A percentile compares a stretch with the other conserved stretches of the same genome.
Conservation (phyloP, 2,113 vertebrate species). For the Craseonycteris thonglongyai region DNA sequence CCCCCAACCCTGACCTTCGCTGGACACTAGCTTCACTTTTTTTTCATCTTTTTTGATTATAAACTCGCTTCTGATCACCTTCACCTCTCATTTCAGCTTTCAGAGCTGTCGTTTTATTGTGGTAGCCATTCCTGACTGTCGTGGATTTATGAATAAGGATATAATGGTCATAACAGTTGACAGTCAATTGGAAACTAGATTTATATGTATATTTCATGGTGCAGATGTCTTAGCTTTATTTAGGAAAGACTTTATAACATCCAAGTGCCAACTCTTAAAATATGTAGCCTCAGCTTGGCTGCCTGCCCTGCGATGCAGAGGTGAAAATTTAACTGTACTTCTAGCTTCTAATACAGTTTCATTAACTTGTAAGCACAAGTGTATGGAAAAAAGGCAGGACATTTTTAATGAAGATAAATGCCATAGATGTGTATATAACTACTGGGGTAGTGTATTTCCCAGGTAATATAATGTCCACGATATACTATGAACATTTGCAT, state of each 20-base stretch:
- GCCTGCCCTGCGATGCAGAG: neutral
- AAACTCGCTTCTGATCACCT: neutral
- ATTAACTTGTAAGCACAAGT: too few species aligned
- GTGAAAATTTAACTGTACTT: neutral
- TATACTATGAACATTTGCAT: neutral
- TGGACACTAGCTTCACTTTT: too few species aligned
- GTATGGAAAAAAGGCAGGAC: neutral
- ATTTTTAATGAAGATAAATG: neutral
- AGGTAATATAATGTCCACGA: too few species aligned
- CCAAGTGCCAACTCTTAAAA: neutral
- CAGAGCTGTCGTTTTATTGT: neutral
- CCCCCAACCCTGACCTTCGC: accelerated
- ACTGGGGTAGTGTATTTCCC: neutral
- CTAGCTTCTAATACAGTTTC: neutral
- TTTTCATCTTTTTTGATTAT: neutral
- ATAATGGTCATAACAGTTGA: neutral
- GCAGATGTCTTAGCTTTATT: neutral
- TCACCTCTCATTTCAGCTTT: neutral
- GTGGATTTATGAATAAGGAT: neutral
- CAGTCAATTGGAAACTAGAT: neutral
- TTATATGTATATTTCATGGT: neutral
- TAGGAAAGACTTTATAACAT: neutral
- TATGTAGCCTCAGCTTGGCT: neutral
- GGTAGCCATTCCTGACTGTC: neutral
- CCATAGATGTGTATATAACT: neutral